A percentile compares a stretch with the other conserved stretches of the same genome.
Conservation (phyloP, 2,797 vertebrate genomes). For the Pelodytes ibericus region DNA sequence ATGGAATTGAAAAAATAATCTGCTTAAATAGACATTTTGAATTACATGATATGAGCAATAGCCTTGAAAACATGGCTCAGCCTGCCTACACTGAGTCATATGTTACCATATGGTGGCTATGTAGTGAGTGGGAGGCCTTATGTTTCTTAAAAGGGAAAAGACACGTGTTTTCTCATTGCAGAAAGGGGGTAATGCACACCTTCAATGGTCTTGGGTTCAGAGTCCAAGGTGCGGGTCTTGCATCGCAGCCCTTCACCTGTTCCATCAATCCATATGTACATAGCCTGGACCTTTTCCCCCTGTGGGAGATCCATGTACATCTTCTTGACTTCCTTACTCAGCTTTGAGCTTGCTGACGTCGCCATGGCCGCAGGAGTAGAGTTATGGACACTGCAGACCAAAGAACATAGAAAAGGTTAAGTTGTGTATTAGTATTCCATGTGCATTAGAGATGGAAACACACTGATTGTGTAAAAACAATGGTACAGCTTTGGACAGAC, state of each 20-base stretch:
- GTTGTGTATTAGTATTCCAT: not conserved
- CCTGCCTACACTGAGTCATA: not conserved
- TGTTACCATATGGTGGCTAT: not conserved
- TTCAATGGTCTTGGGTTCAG: conserved; percentile 89
- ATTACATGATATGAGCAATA: not conserved
- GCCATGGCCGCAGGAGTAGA: conserved; percentile 79
- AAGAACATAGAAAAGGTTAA: conserved; percentile 21
- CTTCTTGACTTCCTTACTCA: conserved; percentile 93
- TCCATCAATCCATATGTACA: conserved; percentile 98
- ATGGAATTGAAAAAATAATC: not conserved
- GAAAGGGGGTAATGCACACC: conserved; percentile 72
- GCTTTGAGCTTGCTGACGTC: conserved; percentile 84
- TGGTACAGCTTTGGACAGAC: not conserved
- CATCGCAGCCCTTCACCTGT: conserved; percentile 93
- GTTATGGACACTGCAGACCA: not conserved
- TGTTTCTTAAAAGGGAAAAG: not conserved
- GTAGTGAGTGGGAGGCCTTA: not conserved
- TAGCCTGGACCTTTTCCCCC: conserved; percentile 90
- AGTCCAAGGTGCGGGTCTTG: conserved; percentile 93
- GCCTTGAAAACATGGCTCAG: not conserved
- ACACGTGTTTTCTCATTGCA: not conserved
- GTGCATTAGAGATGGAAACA: not conserved
- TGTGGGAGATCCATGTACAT: conserved; percentile 93
- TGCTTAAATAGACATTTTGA: not conserved
- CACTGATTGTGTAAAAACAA: conserved; percentile 12